Base-by-base conservation (phyloP, 1,140 invertebrate species). In the Eriosoma lanigerum region DNA sequence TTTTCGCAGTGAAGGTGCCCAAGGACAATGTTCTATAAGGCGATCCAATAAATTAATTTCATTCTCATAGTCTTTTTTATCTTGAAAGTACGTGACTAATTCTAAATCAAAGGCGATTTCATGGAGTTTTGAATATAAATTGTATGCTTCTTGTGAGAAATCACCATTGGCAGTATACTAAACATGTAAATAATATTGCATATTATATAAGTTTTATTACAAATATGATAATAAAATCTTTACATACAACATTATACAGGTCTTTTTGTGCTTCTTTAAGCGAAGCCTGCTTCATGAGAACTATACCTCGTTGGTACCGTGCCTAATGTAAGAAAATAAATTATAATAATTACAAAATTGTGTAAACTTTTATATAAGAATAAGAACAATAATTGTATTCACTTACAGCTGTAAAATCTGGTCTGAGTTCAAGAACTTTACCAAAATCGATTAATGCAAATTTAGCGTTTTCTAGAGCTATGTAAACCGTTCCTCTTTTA, bases 381-480 rank as follows among this genome's bases (percentile, higher is more conserved):
- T 29, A 56, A 44, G n/a, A n/a, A n/a, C 58, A 75, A 24, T 48
- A 38, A 54, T 38, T 48, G 52, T 76, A 17, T 58, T 26, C 17
- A 82, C 64, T 88, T 85, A 90, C 90, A 32, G 95, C 90, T 81
- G 90, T 92, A 86, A 99, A 99, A 86, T 99, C 97, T 70, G 94
- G 92, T 85, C 98, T 98, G 17, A 99, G 86, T 84, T 97, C 93
- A 68, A 99, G 87, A 19, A 98, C 96, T 87, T 90, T 91, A 84
- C 94, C 93, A 83, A 99, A 93, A 88, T 99, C 98, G 84, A 93
- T 90, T 17, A 99, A 87, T 12, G 97, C 98, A 85, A 96, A 93
- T 84, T 96, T 97, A 0, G 97, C 93, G 89, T 98, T 98, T 46
- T 96, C 96, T 82, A 98, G 88, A 13, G 97, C 98, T 85, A 99